A percentile compares a stretch with the other conserved stretches of the same genome.
Conservation (phyloP, 1,140 invertebrate genomes). For the Harlomillsia oculata region DNA sequence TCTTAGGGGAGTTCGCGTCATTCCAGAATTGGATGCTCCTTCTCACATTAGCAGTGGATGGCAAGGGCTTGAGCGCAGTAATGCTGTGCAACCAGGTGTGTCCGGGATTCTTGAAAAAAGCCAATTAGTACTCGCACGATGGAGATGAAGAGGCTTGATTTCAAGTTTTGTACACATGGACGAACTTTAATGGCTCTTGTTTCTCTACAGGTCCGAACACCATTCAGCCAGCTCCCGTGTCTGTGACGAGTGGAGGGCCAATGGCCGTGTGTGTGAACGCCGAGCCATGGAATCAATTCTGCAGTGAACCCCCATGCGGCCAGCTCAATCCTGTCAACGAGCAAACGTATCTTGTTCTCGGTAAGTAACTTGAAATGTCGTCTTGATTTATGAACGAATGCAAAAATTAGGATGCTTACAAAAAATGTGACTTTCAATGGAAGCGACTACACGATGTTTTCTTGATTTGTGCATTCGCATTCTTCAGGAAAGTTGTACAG, state of each 20-base stretch:
- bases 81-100: conserved; percentile 34
- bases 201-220: conserved; percentile 29
- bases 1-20: conserved; percentile 39
- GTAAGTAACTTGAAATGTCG: conserved; percentile 8
- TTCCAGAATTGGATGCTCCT: conserved; percentile 41
- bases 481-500: conserved; percentile 33
- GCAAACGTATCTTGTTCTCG: conserved; percentile 37
- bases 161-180: neutral
- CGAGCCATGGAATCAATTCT: conserved; percentile 39
- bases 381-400: neutral
- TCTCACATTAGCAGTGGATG: conserved; percentile 40
- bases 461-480: neutral
- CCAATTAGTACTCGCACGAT: neutral
- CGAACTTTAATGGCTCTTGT: neutral
- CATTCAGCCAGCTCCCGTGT: conserved; percentile 34
- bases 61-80: conserved; percentile 38
- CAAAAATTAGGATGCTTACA: too few relatives aligned
- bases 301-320: conserved; percentile 36
- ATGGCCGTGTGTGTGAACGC: conserved; percentile 40
- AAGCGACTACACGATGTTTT: too few relatives aligned
- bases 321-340: conserved; percentile 37
- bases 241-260: conserved; percentile 34
- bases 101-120: neutral
- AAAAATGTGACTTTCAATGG: too few relatives aligned
- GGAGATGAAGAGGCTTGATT: neutral